Evolutionary conservation across 2,797 vertebrate species (phyloP), one percentile per base, ranked within the genome.

Genomic region (Zalophus californianus): DNA sequence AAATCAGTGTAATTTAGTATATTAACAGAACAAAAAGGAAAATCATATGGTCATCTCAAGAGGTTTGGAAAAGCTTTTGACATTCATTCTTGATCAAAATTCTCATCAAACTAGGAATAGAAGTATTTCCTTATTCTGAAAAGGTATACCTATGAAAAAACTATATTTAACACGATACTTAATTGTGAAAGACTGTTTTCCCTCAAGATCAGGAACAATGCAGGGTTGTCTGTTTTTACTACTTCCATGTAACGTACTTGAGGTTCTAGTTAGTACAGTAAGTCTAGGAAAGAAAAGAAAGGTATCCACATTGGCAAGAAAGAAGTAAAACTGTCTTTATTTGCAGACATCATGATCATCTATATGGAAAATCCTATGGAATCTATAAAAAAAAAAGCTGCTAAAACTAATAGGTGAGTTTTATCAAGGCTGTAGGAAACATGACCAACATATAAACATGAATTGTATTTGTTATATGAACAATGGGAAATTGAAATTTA

Each of bases 401-500:
- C 10, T 79, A 50, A 32, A 96, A 72, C 41, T 79, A 54, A 32
- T 56, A 70, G 58, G 29, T 86, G 75, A 73, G 11, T 62, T 91
- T 91, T 88, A 78, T 54, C 92, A 94, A 68, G 35, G 29, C 94
- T 35, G 44, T 90, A 73, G 41, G 32, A 75, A 83, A 83, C 27
- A 18, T 21, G 16, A 54, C 64, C 16, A 88, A 88, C 21, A 38
- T 38, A 60, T 20, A 56, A 68, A 80, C 80, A 32, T 91, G 60
- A 66, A 60, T 75, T 90, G 32, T 79, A 25, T 70, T 94, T 94
- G 50, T 58, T 38, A 62, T 56, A 32, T 78, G 35, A 84, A 68
- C 48, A 77, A 27, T 83, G n/a, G 44, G 68, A 94, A 87, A 91
- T 52, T 68, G 23, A 78, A 86, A 86, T n/a, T 80, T 35, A 48